Evolutionary conservation across 2,888 invertebrate genomes (phyloP), one percentile per base, ranked within the genome.

Genomic region (Hirtodrosophila confusa): DNA sequence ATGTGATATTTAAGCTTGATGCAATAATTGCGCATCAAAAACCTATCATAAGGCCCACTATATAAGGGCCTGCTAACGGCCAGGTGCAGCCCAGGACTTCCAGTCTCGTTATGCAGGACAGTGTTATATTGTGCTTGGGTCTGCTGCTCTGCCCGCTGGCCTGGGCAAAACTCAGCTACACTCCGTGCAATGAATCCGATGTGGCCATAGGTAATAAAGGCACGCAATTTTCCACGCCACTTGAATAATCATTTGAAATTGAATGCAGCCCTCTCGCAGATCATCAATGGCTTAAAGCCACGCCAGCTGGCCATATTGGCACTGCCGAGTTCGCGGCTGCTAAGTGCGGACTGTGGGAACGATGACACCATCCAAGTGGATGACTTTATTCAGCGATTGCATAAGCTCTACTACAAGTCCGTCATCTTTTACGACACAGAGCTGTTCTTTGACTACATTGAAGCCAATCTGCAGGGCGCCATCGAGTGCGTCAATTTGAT

Each of bases 401-500:
- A 92, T 67, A 70, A 75, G 7, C 76, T 88, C 0, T 82, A 89
- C 64, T 84, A 88, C 50, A 89, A 90, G 55, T 89, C 90, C 0
- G 88, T 89, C 5, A 88, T 92, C 12, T 92, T 90, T 60, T 88
- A 89, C 54, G 86, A 91, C 56, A 55, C 79, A 4, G 88, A 88
- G 41, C 62, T 86, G 23, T 92, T 90, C 80, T 90, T 91, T 41
- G 60, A 80, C 31, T 90, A 89, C 51, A 87, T 92, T 33, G 90
- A 90, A 43, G 64, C 82, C 2, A 89, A 78, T 65, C 80, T 91
- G 29, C 69, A 75, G 43, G 88, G 88, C 24, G 89, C 91, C 39
- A 87, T 90, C 50, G 91, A 91, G 64, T 90, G 89, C 72, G 88
- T 89, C n/a, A 91, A 88, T 69, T 72, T 92, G 44, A 89, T 92